Conservation (phyloP, 2,113 vertebrate genomes). For the Bucco capensis region DNA sequence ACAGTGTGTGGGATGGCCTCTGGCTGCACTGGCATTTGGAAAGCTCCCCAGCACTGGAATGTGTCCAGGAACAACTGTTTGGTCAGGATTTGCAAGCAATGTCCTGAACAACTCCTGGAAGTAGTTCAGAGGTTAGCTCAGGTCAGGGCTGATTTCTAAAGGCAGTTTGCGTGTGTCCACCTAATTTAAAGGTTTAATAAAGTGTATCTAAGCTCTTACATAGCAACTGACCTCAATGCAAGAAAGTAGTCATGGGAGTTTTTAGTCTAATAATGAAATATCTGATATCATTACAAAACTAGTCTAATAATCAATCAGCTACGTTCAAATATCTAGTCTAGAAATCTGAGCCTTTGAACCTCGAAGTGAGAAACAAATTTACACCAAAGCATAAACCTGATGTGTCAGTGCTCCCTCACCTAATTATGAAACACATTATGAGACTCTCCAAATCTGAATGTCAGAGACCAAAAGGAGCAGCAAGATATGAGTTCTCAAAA, state of each 20-base stretch:
- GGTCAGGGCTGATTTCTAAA: slow-evolving; percentile 1
- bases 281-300: neutral
- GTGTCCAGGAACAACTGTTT: neutral
- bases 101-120: neutral
- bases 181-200: neutral
- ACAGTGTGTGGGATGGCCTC: neutral
- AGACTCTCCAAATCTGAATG: neutral
- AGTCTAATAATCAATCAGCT: neutral
- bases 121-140: neutral
- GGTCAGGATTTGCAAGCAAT: neutral
- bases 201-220: neutral
- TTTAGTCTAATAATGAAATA: neutral
- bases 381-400: neutral
- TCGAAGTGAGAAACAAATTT: neutral
- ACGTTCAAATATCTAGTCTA: neutral
- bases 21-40: neutral
- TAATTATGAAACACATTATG: neutral
- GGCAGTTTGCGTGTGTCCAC: neutral
- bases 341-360: neutral
- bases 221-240: neutral
- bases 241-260: neutral
- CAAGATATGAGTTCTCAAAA: neutral
- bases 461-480: neutral
- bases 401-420: neutral
- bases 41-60: neutral